Conservation (phyloP, 2,888 invertebrate genomes). For the Drosophila affinis region DNA sequence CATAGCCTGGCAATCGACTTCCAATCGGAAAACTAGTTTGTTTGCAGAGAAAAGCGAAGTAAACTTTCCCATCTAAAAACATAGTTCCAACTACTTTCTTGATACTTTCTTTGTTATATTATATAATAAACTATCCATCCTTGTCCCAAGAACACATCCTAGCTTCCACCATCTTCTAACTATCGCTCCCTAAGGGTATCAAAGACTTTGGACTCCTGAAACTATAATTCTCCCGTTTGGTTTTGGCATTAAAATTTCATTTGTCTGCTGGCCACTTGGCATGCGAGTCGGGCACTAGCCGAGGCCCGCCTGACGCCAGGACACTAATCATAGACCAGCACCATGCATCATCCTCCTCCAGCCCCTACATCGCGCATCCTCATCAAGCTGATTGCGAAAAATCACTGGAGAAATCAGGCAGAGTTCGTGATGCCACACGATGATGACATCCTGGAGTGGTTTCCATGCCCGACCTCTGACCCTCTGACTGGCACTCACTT, state of each 20-base stretch:
- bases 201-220: neutral
- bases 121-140: no score
- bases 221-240: no score
- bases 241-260: constrained; percentile 71
- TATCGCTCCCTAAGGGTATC: neutral
- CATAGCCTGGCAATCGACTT: no score
- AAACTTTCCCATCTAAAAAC: no score
- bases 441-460: constrained; percentile 10
- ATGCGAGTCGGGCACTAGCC: constrained; percentile 26
- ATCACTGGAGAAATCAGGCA: constrained; percentile 76
- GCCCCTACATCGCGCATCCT: constrained; percentile 53
- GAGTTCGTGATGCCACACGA: constrained; percentile 46
- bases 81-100: no score
- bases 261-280: constrained; percentile 48
- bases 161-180: no score
- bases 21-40: no score
- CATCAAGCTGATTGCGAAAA: constrained; percentile 72
- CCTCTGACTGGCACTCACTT: constrained; percentile 18
- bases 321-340: constrained; percentile 65
- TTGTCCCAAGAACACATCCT: no score
- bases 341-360: constrained; percentile 21
- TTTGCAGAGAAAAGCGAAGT: no score
- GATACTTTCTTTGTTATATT: no score
- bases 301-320: constrained; percentile 13
- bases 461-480: neutral